Conservation (phyloP, 2,888 invertebrate species). For the Spodoptera exigua region DNA sequence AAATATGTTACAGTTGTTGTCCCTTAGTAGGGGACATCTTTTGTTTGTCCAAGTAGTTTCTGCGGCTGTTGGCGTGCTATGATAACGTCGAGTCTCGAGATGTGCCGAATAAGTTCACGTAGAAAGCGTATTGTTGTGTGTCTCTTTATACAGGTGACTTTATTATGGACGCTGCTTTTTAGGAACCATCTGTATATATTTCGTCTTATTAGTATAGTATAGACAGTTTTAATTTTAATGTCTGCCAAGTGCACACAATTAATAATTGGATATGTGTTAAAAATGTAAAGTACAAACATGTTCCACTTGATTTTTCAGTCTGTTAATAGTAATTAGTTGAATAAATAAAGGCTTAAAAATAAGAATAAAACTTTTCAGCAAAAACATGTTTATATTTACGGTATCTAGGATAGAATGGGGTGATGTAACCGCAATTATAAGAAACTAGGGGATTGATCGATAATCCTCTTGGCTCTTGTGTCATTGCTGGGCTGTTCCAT, state of each 20-base stretch:
- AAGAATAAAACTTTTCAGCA: constrained; percentile 10
- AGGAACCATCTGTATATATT: constrained; percentile 2
- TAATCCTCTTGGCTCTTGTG: constrained; percentile 42
- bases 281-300: too few relatives aligned
- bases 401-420: constrained; percentile 19
- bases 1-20: constrained; percentile 21
- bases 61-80: constrained; percentile 31
- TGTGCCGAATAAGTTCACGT: constrained; percentile 38
- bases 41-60: constrained; percentile 46
- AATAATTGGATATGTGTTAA: too few relatives aligned
- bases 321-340: too few relatives aligned
- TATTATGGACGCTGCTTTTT: constrained; percentile 5
- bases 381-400: constrained; percentile 30
- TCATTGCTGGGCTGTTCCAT: constrained; percentile 21
- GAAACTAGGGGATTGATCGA: constrained; percentile 28
- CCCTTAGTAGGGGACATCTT: constrained; percentile 29
- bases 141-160: constrained; percentile 25
- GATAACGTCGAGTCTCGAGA: constrained; percentile 33
- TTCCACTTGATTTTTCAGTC: too few relatives aligned
- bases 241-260: too few relatives aligned
- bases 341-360: constrained; percentile 6
- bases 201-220: constrained; percentile 3
- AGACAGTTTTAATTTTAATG: too few relatives aligned
- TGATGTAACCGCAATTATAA: constrained; percentile 42
- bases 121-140: constrained; percentile 34